phyloP scores from a whole-genome alignment of 2,113 vertebrate genomes.

The Carettochelys insculpta region DNA sequence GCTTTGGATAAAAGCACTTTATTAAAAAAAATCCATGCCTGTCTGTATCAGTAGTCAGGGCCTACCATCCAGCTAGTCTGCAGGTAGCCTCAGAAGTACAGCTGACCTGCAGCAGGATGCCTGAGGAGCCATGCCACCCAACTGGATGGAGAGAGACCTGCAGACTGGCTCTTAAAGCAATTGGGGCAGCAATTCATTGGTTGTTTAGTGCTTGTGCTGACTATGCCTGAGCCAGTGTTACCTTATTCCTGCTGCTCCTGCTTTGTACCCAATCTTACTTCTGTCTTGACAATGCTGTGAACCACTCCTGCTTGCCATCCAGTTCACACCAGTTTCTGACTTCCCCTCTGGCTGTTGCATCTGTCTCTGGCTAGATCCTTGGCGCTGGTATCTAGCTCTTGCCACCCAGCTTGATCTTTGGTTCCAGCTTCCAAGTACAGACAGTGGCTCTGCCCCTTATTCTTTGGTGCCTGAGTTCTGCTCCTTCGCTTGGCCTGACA shows the following conservation, averaged over 20 bases:
- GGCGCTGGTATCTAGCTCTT: background rate
- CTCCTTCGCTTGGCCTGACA: background rate
- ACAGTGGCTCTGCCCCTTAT: background rate
- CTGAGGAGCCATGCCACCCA: no score
- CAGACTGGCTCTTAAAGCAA: background rate
- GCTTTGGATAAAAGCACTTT: no score
- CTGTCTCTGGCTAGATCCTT: background rate
- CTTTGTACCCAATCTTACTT: background rate
- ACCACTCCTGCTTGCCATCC: background rate
- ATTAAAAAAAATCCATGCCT: background rate
- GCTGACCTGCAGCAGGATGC: background rate
- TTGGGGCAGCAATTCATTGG: background rate
- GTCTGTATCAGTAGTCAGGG: background rate
- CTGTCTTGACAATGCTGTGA: background rate
- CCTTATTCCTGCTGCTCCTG: background rate
- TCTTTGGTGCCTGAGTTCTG: background rate
- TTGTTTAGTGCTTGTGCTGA: background rate
- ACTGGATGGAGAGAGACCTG: background rate
- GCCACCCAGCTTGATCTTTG: background rate
- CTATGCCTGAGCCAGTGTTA: fast-evolving
- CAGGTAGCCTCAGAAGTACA: background rate
- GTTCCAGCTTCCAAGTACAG: background rate
- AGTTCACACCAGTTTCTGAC: background rate
- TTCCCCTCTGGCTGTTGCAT: background rate
- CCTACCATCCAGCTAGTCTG: background rate